Evolutionary conservation across 1,140 invertebrate species (phyloP), one percentile per base, ranked within the genome.

Genomic region (Leguminivora glycinivorella): DNA sequence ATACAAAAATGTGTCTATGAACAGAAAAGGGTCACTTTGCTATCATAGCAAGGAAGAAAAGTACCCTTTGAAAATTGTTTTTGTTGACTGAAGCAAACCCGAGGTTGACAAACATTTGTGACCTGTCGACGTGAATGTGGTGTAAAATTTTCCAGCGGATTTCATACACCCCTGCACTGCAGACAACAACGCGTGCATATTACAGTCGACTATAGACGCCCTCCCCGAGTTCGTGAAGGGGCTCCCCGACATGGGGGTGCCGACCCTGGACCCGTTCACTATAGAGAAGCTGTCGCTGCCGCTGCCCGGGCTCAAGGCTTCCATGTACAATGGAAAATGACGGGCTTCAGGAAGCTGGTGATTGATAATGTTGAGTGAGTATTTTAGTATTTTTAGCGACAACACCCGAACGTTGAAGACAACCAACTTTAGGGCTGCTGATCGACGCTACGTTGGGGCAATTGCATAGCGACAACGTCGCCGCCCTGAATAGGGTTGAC

Each of bases 311-410:
- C 72, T 91, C 1, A 87, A 83, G 70, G 77, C 88, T 9, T 89
- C 87, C 3, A 88, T 90, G 68, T 83, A 84, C 47, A 71, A 88
- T 31, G 89, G 85, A 90, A 85, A 81, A 85, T 90, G 14, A 68
- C 81, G 0, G 89, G 89, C 0, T 89, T 91, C 69, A 80, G 76
- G 43, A 88, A 87, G 17, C 85, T 83, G 47, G 86, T 89, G 25
- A 84, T 89, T 2, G 89, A 91, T 69, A 81, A 86, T 72, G 83
- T 89, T 40, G 70, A 83, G 89, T 90, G 70, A 89, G 88, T 88
- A 17, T 40, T 40, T n/a, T n/a, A 31, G 29, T 31, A 4, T 31
- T 4, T 31, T 4, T 31, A 31, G 7, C n/a, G n/a, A n/a, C n/a
- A n/a, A n/a, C n/a, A n/a, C n/a, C n/a, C n/a, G 31, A 7, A 34